Evolutionary conservation across 92 coral and sea anemone species (phyloP), one percentile per base, ranked within the genome.

Genomic region (Diadumene lineata): DNA sequence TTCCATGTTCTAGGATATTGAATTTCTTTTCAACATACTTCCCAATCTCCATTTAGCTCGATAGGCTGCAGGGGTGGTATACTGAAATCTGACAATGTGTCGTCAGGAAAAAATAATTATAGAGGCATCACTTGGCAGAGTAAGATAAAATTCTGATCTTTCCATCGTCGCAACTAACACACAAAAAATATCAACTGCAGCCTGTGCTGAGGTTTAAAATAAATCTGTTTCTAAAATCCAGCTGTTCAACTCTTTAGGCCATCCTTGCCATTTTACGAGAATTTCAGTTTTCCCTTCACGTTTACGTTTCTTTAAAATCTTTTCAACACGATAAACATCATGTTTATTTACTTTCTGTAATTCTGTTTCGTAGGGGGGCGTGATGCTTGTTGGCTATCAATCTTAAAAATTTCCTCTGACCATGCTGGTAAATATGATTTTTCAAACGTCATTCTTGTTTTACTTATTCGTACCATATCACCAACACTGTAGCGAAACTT

Each of bases 1-100:
- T 75, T 75, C 87, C 87, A 82, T 1, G 87, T 61, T 17, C 78
- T 69, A 2, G 77, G 81, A 65, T 74, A 82, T 23, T 57, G 68
- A 18, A 74, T 82, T 32, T 75, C 80, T 25, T 70, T 75, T 25
- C 74, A 50, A 25, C 76, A 51, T 31, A 82, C 81, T 63, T 74
- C 81, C 87, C 82, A 77, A 31, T 77, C 79, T 43, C 87, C 87
- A 24, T 71, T 23, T 0, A 83, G 82, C 21, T 81, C 79, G 16
- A 81, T 44, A 0, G 79, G 75, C 29, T 66, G 79, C 26, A 80
- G 79, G 11, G 68, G 79, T 1, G 51, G 55, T 18, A 77, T 75
- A 55, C 60, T 70, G 50, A 69, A 83, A 64, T 83, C 27, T 33
- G 87, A 21, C 23, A 76, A n/a, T 23, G 82, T 76, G 25, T 83